Evolutionary conservation across 2,113 vertebrate species (phyloP).

Genomic region (Rattus norvegicus): GRCr8 NC_086025.1:130407501-130408000

Average conservation of each 20-base stretch:
- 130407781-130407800: no score
- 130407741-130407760: not conserved
- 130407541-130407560: not conserved
- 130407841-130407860: not conserved
- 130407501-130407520: not conserved
- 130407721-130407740: not conserved
- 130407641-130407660: not conserved
- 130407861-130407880: not conserved
- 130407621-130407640: not conserved
- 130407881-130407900: not conserved
- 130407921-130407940: no score
- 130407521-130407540: not conserved
- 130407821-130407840: not conserved
- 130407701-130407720: not conserved
- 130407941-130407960: not conserved
- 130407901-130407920: not conserved
- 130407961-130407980: not conserved
- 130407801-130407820: not conserved
- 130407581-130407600: not conserved
- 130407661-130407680: not conserved
- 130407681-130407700: not conserved
- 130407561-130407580: not conserved
- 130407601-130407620: not conserved
- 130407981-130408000: not conserved
- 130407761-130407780: not conserved